phyloP scores from a whole-genome alignment of 2,797 vertebrate species.

The Falco berigora region DNA sequence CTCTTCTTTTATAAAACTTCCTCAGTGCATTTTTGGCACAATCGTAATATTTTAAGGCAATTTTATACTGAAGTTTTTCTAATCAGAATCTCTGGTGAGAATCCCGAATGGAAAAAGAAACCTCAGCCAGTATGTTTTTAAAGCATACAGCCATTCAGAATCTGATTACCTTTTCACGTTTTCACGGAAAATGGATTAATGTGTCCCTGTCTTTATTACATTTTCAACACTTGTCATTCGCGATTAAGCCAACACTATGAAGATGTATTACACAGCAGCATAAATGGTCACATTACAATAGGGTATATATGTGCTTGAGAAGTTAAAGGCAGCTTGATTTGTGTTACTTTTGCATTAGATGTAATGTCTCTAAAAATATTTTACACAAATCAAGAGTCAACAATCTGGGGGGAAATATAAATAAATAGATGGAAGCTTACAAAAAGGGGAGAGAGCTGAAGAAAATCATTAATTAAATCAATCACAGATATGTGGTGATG shows the following conservation, averaged over 20 bases:
- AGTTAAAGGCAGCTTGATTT: conserved; percentile 66
- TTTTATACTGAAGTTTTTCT: conserved; percentile 47
- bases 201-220: conserved; percentile 75
- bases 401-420: conserved; percentile 27
- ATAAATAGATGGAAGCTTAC: conserved; percentile 34
- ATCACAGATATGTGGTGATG: background rate
- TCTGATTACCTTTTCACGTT: conserved; percentile 77
- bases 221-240: conserved; percentile 76
- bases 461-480: conserved; percentile 28
- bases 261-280: conserved; percentile 68
- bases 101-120: conserved; percentile 50
- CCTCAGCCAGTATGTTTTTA: conserved; percentile 59
- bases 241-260: conserved; percentile 73
- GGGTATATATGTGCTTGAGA: conserved; percentile 48
- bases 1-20: conserved; percentile 10
- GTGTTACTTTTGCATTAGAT: conserved; percentile 40
- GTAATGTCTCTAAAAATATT: conserved; percentile 53
- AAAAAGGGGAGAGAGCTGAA: background rate
- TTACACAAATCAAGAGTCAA: conserved; percentile 35
- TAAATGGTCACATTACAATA: conserved; percentile 67
- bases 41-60: background rate
- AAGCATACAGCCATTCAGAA: conserved; percentile 67
- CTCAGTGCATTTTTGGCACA: background rate
- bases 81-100: conserved; percentile 48
- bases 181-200: conserved; percentile 80